Percentiles rank a stretch among this genome's conserved stretches.
phyloP scores from a whole-genome alignment of 1,140 invertebrate species.

The Trichonephila clavipes region DNA sequence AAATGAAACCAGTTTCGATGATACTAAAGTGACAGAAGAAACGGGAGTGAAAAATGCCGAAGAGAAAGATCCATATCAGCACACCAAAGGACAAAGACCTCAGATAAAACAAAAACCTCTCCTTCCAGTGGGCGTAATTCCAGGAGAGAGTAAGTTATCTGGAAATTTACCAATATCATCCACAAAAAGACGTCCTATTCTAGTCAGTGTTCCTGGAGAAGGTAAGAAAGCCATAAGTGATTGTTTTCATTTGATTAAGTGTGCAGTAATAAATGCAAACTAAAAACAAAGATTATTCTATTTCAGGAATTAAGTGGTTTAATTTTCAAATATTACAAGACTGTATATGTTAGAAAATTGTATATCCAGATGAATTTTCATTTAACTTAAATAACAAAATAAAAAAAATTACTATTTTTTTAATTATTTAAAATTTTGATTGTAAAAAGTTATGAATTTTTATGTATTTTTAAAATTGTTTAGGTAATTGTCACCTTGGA shows the following conservation, averaged over 20 bases:
- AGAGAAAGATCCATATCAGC: background rate
- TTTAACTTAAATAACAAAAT: background rate
- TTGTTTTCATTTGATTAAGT: background rate
- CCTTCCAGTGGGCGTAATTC: slow-evolving; percentile 48
- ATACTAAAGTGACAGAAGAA: background rate
- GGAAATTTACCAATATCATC: background rate
- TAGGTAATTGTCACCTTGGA: slow-evolving; percentile 78
- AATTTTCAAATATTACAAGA: too few species aligned
- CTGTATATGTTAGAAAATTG: background rate
- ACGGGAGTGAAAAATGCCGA: slow-evolving; percentile 15
- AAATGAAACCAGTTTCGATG: background rate
- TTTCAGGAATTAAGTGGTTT: background rate
- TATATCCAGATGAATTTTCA: background rate
- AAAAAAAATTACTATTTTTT: background rate
- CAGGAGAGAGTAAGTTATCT: slow-evolving; percentile 39
- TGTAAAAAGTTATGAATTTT: background rate
- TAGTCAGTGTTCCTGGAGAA: slow-evolving; percentile 64
- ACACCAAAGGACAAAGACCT: slow-evolving; percentile 44
- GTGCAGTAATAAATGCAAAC: background rate
- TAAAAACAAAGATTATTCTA: background rate
- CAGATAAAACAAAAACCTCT: background rate
- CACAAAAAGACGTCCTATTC: slow-evolving; percentile 15
- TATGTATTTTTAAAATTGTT: background rate
- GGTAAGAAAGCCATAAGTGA: background rate
- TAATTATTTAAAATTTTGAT: background rate